phyloP scores from a whole-genome alignment of 2,888 invertebrate genomes.

The Timema podura region DNA sequence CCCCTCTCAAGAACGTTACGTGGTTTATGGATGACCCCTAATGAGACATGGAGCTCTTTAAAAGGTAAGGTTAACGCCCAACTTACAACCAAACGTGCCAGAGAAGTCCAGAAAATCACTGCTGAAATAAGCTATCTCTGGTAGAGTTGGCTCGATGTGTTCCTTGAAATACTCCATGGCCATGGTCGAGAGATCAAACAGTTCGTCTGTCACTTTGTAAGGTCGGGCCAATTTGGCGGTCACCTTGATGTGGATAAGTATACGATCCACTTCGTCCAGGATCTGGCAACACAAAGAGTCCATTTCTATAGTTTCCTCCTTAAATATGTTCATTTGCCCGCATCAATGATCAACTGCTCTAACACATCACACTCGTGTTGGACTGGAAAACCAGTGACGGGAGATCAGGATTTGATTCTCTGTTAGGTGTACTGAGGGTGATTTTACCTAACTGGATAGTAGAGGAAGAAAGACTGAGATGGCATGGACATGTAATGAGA shows the following conservation, averaged over 20 bases:
- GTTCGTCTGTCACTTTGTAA: constrained; percentile 89
- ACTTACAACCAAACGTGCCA: constrained; percentile 40
- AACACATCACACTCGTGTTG: too few relatives aligned
- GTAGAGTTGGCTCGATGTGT: constrained; percentile 83
- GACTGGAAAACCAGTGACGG: too few relatives aligned
- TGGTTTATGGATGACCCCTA: too few relatives aligned
- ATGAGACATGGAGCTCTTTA: background rate
- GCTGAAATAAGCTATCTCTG: constrained; percentile 83
- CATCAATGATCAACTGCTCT: too few relatives aligned
- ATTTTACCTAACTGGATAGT: too few relatives aligned
- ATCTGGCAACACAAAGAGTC: constrained; percentile 54
- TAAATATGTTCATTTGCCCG: too few relatives aligned
- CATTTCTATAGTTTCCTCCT: too few relatives aligned
- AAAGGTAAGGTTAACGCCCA: background rate
- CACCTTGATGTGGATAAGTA: constrained; percentile 76
- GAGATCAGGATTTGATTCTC: too few relatives aligned
- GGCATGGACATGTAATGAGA: too few relatives aligned
- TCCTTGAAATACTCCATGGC: constrained; percentile 98
- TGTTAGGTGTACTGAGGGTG: too few relatives aligned
- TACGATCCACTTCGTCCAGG: constrained; percentile 85
- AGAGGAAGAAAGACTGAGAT: too few relatives aligned
- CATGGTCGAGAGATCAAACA: constrained; percentile 93
- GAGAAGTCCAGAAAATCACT: constrained; percentile 78
- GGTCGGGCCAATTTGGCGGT: constrained; percentile 75
- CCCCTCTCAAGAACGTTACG: too few relatives aligned